phyloP scores from a whole-genome alignment of 2,113 vertebrate genomes.

The Ailurus styani region DNA sequence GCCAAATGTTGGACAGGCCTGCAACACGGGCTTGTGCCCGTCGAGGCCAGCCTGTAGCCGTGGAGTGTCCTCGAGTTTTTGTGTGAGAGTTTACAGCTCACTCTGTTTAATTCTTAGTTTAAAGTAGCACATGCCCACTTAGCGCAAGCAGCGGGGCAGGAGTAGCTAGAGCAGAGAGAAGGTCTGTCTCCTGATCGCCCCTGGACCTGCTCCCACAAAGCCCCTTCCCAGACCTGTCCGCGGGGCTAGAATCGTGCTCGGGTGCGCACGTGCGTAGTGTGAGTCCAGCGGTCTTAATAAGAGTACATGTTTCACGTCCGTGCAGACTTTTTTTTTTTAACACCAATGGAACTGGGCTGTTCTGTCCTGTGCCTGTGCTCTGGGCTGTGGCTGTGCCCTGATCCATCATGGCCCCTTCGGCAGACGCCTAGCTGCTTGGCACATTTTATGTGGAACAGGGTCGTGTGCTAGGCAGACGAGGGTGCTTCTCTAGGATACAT shows the following conservation, averaged over 20 bases:
- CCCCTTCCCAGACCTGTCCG: no score
- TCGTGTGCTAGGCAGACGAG: no score
- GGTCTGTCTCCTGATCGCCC: not conserved
- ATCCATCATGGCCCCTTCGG: rapidly evolving
- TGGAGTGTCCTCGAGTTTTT: not conserved
- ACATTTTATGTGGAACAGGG: not conserved
- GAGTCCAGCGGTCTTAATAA: rapidly evolving
- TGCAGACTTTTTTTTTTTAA: not conserved
- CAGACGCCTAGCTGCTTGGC: not conserved
- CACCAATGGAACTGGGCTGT: not conserved
- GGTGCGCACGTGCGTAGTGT: rapidly evolving
- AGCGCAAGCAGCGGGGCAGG: not conserved
- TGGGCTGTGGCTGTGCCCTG: not conserved
- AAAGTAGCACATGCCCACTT: rapidly evolving
- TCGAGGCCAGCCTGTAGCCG: rapidly evolving
- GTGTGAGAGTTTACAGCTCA: not conserved
- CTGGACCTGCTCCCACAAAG: not conserved
- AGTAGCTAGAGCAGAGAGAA: rapidly evolving
- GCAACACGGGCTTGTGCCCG: rapidly evolving
- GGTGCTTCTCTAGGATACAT: not conserved
- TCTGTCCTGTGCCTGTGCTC: not conserved
- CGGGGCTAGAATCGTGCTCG: not conserved
- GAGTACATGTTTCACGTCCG: no score
- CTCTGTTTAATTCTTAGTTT: not conserved
- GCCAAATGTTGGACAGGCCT: rapidly evolving